These are phyloP conservation scores for Muscicapa comitata DNA, from an alignment of 2,797 vertebrate species.

Conservation along the genomic window DNA sequence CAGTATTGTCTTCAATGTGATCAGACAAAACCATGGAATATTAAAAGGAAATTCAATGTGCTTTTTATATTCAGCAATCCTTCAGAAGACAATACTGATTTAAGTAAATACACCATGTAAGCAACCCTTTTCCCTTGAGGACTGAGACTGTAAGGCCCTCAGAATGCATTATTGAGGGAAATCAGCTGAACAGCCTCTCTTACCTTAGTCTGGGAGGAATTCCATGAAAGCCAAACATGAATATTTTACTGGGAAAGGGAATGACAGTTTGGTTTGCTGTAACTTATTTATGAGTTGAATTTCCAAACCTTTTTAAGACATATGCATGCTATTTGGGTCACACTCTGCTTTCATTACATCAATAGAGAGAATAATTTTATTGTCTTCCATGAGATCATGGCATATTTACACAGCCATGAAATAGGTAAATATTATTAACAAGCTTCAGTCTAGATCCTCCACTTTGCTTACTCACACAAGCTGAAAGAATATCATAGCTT, in stretches of 20 bases:
- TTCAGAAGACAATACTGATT: not conserved
- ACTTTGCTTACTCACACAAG: not conserved
- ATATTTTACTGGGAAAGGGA: constrained; percentile 48
- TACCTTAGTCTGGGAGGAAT: constrained; percentile 28
- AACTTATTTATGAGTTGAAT: constrained; percentile 50
- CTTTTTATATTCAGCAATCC: not conserved
- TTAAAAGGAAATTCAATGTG: not conserved
- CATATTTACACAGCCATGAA: not conserved
- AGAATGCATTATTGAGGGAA: constrained; percentile 41
- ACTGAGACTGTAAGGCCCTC: not conserved
- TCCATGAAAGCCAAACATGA: constrained; percentile 47
- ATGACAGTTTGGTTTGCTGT: constrained; percentile 1
- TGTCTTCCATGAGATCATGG: not conserved
- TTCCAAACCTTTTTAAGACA: constrained; percentile 33
- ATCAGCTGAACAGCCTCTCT: not conserved
- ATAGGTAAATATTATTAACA: not conserved
- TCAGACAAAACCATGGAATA: not conserved
- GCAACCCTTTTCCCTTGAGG: not conserved
- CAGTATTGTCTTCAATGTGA: not conserved
- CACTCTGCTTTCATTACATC: not conserved
- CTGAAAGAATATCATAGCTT: not conserved
- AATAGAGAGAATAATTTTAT: not conserved
- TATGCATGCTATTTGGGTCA: constrained; percentile 1
- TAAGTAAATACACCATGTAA: not conserved
- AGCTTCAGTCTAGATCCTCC: not conserved